These are phyloP conservation scores for Monomorium pharaonis DNA, from an alignment of 1,140 invertebrate species.

Conservation along the genomic window DNA sequence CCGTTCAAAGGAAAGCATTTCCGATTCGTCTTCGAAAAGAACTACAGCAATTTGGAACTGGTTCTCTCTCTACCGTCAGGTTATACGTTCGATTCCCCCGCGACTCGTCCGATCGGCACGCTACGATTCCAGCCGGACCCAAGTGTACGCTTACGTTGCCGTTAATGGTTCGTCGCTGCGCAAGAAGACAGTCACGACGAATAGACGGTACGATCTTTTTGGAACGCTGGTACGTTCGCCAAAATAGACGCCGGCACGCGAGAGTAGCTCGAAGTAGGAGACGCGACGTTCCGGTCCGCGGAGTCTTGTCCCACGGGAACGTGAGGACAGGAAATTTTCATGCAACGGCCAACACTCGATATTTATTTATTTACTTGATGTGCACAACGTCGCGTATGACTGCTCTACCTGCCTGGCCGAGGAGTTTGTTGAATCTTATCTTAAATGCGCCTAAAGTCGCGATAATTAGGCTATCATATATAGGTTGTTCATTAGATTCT, in stretches of 20 bases:
- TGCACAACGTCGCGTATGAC: constrained; percentile 53
- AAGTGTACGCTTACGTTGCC: constrained; percentile 74
- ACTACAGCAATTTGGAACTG: constrained; percentile 31
- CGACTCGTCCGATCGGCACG: constrained; percentile 31
- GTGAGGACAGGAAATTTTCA: constrained; percentile 42
- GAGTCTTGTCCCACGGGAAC: constrained; percentile 15
- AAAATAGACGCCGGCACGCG: constrained; percentile 76
- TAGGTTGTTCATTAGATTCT: not conserved
- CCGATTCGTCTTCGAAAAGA: not conserved
- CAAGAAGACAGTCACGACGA: constrained; percentile 65
- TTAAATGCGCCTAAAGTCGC: constrained; percentile 9
- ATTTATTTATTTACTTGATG: constrained; percentile 69
- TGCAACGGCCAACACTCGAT: constrained; percentile 29
- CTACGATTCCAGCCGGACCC: constrained; percentile 55
- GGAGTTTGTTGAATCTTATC: constrained; percentile 52
- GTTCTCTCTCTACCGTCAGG: not conserved
- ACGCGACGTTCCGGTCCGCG: constrained; percentile 25
- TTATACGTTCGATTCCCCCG: constrained; percentile 21
- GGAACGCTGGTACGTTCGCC: constrained; percentile 69
- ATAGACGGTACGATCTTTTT: constrained; percentile 72
- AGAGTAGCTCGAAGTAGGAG: constrained; percentile 64
- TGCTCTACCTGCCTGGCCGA: constrained; percentile 5
- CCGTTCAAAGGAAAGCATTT: not conserved
- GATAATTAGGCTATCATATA: not conserved
- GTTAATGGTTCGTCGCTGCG: constrained; percentile 75